Evolutionary conservation across 2,888 invertebrate species (phyloP), one percentile per base, ranked within the genome.

Genomic region (Microdon myrmicae): DNA sequence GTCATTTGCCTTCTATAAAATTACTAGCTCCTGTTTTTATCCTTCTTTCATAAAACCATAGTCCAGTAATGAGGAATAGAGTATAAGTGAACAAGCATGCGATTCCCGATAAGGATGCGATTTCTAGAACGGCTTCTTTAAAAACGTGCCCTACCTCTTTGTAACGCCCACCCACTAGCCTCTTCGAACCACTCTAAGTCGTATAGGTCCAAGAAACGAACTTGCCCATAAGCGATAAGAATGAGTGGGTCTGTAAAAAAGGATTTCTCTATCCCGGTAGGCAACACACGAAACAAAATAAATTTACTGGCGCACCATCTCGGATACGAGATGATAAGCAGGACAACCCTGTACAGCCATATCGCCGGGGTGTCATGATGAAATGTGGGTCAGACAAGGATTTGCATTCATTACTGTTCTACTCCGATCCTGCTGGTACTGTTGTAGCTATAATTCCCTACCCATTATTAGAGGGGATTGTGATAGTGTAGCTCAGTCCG

Each of bases 341-440:
- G 29, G 35, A 48, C 31, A 35, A 37, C 22, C 45, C 14, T 35
- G 31, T 3, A 31, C 34, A 35, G 34, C 13, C 23, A 37, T 7
- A 22, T 37, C 5, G 6, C 12, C 2, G 7, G n/a, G n/a, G n/a
- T 3, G 41, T 34, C 32, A 37, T 43, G 37, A 43, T 64, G 47
- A 64, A 53, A 64, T 64, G 56, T 58, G 58, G 64, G 64, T 64
- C 64, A 64, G 47, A 37, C 19, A 38, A 37, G 58, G 58, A 64
- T 64, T 64, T 64, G 64, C 64, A 64, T 64, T 39, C 28, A 51
- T 53, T 58, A 56, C 31, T 16, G n/a, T 13, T 23, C 7, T n/a
- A n/a, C n/a, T n/a, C n/a, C n/a, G n/a, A n/a, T 28, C 20, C 23
- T 28, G 31, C 16, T 47, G 20, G 25, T 38, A 10, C 6, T 10